These are phyloP conservation scores for Oscheius sp. DNA, from an alignment of 2,888 invertebrate genomes.

Conservation along the genomic window DNA sequence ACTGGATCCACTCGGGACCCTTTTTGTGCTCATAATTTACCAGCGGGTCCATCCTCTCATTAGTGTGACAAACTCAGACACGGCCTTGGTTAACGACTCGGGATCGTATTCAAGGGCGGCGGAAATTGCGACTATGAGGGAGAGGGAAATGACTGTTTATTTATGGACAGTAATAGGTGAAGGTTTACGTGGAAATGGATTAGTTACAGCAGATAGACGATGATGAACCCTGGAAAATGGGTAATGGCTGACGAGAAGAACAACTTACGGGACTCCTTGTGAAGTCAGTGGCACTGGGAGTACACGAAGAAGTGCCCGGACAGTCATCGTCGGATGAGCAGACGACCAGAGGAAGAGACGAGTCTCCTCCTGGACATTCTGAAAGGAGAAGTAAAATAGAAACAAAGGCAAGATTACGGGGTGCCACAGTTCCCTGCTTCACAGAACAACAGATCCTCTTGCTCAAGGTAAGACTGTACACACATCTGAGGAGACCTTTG, in stretches of 20 bases:
- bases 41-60: conserved; percentile 20
- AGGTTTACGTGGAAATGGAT: background rate
- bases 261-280: conserved; percentile 11
- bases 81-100: conserved; percentile 29
- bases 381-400: background rate
- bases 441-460: conserved; percentile 14
- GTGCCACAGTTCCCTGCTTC: conserved; percentile 20
- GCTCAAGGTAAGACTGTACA: conserved; percentile 11
- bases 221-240: background rate
- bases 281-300: conserved; percentile 17
- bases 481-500: conserved; percentile 19
- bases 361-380: conserved; percentile 25
- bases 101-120: conserved; percentile 32
- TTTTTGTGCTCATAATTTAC: conserved; percentile 9
- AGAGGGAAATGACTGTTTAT: background rate
- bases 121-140: conserved; percentile 25
- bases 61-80: conserved; percentile 19
- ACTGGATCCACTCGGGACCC: background rate
- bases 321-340: conserved; percentile 29
- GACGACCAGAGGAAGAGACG: conserved; percentile 8
- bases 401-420: background rate
- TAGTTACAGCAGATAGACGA: conserved; percentile 26
- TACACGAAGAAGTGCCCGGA: conserved; percentile 6
- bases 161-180: conserved; percentile 6
- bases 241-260: background rate